These are phyloP conservation scores for Ceriagrion tenellum DNA, from an alignment of 2,888 invertebrate species.

Conservation along the genomic window DNA sequence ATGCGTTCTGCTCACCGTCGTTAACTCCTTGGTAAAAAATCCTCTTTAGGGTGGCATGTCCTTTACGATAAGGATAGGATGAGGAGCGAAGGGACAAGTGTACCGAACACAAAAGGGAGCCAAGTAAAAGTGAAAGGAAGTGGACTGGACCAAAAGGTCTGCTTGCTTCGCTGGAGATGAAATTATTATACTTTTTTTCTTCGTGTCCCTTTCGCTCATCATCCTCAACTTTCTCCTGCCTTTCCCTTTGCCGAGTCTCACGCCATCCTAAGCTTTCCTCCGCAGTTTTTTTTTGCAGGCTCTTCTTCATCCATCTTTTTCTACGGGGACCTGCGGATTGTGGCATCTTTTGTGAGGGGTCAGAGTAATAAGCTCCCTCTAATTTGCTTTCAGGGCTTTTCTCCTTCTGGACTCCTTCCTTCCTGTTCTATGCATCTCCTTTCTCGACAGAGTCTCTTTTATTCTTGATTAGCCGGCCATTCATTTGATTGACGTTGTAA, in stretches of 20 bases:
- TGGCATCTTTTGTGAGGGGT: neutral
- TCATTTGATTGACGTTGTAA: neutral
- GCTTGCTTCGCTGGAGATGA: neutral
- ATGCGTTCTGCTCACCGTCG: neutral
- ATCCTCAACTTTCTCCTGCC: neutral
- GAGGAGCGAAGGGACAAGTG: neutral
- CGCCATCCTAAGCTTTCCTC: neutral
- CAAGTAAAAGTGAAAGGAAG: neutral
- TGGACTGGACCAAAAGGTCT: neutral
- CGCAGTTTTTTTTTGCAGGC: neutral
- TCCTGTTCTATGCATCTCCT: neutral
- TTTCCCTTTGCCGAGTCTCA: neutral
- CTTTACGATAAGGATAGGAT: neutral
- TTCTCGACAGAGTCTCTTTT: neutral
- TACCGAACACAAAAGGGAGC: neutral
- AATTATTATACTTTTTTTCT: neutral
- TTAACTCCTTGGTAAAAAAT: neutral
- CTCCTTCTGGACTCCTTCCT: neutral
- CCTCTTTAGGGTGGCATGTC: neutral
- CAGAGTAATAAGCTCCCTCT: neutral
- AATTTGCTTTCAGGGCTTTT: neutral
- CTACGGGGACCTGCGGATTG: neutral
- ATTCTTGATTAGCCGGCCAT: neutral
- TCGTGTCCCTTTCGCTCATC: neutral
- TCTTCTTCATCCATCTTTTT: neutral